Evolutionary conservation across 2,113 vertebrate species (phyloP).

Genomic region (Pomatorhinus ruficollis): DNA sequence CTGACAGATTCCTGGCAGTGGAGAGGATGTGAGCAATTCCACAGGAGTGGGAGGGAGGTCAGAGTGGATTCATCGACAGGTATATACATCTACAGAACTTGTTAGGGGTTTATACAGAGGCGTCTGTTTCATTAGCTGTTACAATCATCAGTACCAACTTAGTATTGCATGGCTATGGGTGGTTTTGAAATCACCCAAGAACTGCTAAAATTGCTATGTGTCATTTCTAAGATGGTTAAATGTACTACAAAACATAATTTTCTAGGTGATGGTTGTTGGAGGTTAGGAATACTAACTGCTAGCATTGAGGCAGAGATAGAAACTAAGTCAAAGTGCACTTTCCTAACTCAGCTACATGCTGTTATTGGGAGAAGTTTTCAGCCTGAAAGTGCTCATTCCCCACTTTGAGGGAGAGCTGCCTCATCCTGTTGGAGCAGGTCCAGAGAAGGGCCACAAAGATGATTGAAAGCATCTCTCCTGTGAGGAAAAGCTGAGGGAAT

Average conservation of each 20-base stretch:
- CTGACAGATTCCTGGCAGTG: neutral
- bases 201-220: neutral
- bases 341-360: neutral
- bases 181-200: conserved; percentile 35
- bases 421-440: neutral
- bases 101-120: neutral
- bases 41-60: neutral
- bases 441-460: neutral
- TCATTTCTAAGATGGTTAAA: conserved; percentile 4
- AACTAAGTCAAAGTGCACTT: neutral
- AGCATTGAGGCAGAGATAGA: neutral
- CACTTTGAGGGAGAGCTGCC: neutral
- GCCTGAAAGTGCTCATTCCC: neutral
- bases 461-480: neutral
- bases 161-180: neutral
- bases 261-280: neutral
- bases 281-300: neutral
- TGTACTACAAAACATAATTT: neutral
- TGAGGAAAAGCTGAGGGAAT: neutral
- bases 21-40: neutral
- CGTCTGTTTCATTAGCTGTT: conserved; percentile 14
- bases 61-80: neutral
- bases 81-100: neutral
- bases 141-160: neutral
- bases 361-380: neutral